Evolutionary conservation across 2,797 vertebrate genomes (phyloP), one percentile per base, ranked within the genome.

Genomic region (Vipera latastei): DNA sequence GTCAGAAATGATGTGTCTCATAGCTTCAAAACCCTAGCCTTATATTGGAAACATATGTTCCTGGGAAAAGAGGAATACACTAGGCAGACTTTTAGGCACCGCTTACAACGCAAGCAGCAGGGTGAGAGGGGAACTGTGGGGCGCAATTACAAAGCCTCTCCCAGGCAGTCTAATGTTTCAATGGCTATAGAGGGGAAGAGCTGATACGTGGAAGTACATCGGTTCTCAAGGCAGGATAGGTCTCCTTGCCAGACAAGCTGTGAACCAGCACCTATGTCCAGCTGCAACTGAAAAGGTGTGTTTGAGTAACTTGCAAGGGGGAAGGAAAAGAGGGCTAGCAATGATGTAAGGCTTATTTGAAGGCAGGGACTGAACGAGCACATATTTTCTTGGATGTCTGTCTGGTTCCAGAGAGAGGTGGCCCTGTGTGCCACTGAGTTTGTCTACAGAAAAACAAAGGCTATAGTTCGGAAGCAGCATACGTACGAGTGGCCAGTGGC

Each of bases 401-500:
- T 2, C 25, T 73, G 32, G 32, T 73, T 59, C 25, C 32, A 88
- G 53, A 44, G 9, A 20, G 56, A 26, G n/a, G 56, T 8, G 38
- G 26, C 73, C 20, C 38, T 32, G 20, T 83, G 73, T 83, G 73
- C 44, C 38, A 48, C 38, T 22, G 20, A 83, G 20, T 20, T 73
- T 4, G 1, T 22, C 55, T n/a, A 32, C 59, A 38, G 26, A 13
- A 38, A 86, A 8, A 4, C 13, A 14, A 32, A 48, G 22, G 51
- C 4, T 25, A 8, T 51, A 69, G 20, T 87, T 1, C 2, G 53
- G 28, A 65, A 83, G 59, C 38, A 1, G 92, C 89, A 90, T 94
- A 97, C 98, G n/a, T 96, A 99, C 99, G 99, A 98, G 98, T 99
- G 99, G 95, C 99, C 99, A 0, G 99, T 99, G 94, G 99, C 98